Base-by-base conservation (phyloP, 2,797 vertebrate species). In the Philypnodon macrostomus region DNA sequence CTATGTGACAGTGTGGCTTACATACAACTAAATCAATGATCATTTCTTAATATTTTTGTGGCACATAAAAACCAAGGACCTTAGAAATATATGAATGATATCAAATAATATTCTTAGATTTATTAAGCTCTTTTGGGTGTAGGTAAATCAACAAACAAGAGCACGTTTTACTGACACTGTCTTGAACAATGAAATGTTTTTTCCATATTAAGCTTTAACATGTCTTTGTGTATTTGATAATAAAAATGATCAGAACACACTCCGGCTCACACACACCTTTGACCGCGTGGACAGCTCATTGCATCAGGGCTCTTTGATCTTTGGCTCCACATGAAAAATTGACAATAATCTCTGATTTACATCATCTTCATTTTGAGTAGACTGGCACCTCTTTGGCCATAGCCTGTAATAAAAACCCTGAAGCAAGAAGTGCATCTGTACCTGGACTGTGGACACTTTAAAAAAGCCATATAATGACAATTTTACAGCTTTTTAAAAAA, bases 351-450 rank as follows among this genome's bases (percentile, higher is more conserved):
- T 48, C 27, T 27, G 30, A 14, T 44, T 45, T 12, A 31, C 21
- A 21, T 51, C 47, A 52, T 13, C 26, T 55, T 6, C 29, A 51
- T 47, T 55, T 21, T 8, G 30, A 37, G 39, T 21, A 41, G 19
- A 51, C 11, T 10, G 15, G 39, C 37, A 26, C 13, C 8, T 16
- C 27, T 42, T 40, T 50, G 46, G 26, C 21, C 4, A 41, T 23
- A 5, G 32, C 38, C 24, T 50, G 15, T 45, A 23, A 33, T 18
- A 46, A 40, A 3, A 2, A 16, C n/a, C 44, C 42, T 56, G 10
- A 38, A 53, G 35, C 44, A 7, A 37, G 21, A 44, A 35, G 13
- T 17, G 4, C 5, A 47, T 38, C 34, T 29, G 18, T 41, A 32
- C 3, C 21, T 23, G 21, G n/a, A n/a, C 6, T 23, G 21, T 23